Evolutionary conservation across 2,888 invertebrate genomes (phyloP).

Genomic region (Microplitis manilae): DNA sequence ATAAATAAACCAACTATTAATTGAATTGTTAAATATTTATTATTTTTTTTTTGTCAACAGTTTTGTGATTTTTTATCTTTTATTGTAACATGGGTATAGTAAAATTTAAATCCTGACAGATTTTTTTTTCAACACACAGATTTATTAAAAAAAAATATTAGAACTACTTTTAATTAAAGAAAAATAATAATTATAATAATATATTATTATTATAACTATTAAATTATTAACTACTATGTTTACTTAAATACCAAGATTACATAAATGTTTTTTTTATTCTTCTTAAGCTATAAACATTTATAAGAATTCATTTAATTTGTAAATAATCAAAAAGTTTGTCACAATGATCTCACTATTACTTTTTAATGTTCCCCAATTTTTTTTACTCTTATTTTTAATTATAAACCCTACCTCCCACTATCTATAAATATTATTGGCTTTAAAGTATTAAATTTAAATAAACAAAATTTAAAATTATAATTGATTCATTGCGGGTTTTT

Average conservation of each 20-base stretch:
- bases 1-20: background rate
- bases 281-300: conserved; percentile 9
- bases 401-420: background rate
- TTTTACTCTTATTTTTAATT: background rate
- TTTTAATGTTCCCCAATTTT: conserved; percentile 5
- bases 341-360: conserved; percentile 15
- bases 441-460: background rate
- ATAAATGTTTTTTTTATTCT: background rate
- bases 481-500: background rate
- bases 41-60: background rate
- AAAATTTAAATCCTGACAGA: background rate
- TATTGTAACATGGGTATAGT: background rate
- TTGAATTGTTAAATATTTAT: background rate
- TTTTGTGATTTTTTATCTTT: background rate
- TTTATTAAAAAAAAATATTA: background rate
- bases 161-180: background rate
- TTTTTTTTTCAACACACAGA: background rate
- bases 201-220: background rate
- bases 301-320: background rate
- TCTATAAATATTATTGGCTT: background rate
- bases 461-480: background rate
- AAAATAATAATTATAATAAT: background rate
- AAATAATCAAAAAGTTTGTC: conserved; percentile 10
- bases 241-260: conserved; percentile 3
- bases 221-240: background rate